phyloP scores from a whole-genome alignment of 2,888 invertebrate species.

The Cataglyphis cursor region DNA sequence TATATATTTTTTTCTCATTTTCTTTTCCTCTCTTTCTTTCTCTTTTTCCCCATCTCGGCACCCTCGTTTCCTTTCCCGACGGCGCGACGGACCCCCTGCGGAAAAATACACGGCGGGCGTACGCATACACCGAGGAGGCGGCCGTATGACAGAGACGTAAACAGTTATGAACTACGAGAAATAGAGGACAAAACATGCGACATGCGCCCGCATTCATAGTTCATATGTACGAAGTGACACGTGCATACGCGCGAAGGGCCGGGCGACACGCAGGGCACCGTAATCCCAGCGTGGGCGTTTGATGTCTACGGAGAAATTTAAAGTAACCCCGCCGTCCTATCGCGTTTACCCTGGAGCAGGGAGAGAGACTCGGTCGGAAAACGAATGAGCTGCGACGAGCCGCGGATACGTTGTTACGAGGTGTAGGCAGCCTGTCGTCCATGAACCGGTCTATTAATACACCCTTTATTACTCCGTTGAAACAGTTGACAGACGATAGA shows the following conservation, averaged over 20 bases:
- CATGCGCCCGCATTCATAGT: slow-evolving; percentile 74
- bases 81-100: slow-evolving; percentile 55
- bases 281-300: slow-evolving; percentile 81
- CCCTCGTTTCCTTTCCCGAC: slow-evolving; percentile 54
- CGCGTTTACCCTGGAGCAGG: background rate
- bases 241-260: slow-evolving; percentile 73
- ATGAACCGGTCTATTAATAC: slow-evolving; percentile 46
- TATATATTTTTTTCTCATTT: slow-evolving; percentile 7
- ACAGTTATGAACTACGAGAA: slow-evolving; percentile 61
- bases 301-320: slow-evolving; percentile 79
- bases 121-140: slow-evolving; percentile 45
- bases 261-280: slow-evolving; percentile 65
- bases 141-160: slow-evolving; percentile 68
- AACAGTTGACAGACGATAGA: slow-evolving; percentile 52
- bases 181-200: slow-evolving; percentile 67
- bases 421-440: slow-evolving; percentile 42
- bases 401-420: slow-evolving; percentile 42
- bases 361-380: background rate
- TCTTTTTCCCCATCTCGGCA: slow-evolving; percentile 24
- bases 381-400: slow-evolving; percentile 40
- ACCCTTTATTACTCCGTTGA: slow-evolving; percentile 50
- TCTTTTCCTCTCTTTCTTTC: background rate
- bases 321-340: slow-evolving; percentile 40
- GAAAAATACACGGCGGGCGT: slow-evolving; percentile 62
- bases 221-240: slow-evolving; percentile 78